Percentiles rank a stretch among this genome's conserved stretches.
Conservation (phyloP, 2,888 invertebrate species). For the Chloroclysta siterata region DNA sequence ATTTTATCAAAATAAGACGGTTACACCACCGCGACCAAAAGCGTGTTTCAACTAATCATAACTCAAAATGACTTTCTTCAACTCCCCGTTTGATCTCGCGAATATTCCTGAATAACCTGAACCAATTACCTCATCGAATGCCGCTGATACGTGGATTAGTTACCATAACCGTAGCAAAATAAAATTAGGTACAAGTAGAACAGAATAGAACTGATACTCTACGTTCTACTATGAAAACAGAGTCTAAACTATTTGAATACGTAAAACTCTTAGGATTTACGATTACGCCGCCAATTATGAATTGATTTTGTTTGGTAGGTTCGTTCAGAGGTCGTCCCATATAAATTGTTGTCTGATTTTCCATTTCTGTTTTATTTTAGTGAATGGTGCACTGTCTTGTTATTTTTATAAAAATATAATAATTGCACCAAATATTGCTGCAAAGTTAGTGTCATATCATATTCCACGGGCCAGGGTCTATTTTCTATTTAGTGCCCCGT, state of each 20-base stretch:
- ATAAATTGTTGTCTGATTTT: no score
- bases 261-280: no score
- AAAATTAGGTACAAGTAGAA: neutral
- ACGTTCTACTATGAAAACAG: no score
- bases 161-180: conserved; percentile 10
- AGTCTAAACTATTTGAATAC: no score
- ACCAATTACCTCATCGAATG: conserved; percentile 27
- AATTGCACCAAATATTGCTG: no score
- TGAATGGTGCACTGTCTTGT: no score
- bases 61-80: conserved; percentile 12
- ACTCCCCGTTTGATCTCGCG: conserved; percentile 10
- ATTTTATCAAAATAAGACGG: neutral
- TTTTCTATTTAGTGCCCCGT: neutral
- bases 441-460: neutral
- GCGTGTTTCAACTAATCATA: conserved; percentile 19
- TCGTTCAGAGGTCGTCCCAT: no score
- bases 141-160: conserved; percentile 27
- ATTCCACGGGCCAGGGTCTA: neutral
- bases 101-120: conserved; percentile 21
- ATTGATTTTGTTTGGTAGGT: no score
- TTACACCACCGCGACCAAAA: neutral
- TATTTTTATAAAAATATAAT: no score
- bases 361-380: no score
- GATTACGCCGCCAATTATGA: no score
- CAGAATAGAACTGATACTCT: neutral